A percentile compares a stretch with the other conserved stretches of the same genome.
phyloP scores from a whole-genome alignment of 2,888 invertebrate genomes.

The Morinoia aosen region DNA sequence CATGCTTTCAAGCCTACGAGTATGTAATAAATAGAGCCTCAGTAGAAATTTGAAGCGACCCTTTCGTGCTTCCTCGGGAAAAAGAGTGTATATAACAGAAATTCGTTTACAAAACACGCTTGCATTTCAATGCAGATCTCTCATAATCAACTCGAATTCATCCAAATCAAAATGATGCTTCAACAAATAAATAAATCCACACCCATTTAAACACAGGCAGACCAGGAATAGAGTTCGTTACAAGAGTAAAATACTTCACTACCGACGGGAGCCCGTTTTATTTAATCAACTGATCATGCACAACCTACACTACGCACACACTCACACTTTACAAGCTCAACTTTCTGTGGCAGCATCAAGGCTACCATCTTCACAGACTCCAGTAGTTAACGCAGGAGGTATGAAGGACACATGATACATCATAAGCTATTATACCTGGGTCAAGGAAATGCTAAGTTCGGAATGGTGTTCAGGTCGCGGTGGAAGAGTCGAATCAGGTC shows the following conservation, averaged over 20 bases:
- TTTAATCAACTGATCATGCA: no score
- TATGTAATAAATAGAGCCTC: background rate
- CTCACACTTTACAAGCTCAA: background rate
- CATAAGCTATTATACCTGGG: background rate
- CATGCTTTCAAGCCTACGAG: background rate
- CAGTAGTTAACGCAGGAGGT: background rate
- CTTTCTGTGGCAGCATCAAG: background rate
- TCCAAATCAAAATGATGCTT: no score
- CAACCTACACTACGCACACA: background rate
- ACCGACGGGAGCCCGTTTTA: no score
- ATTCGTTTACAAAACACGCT: background rate
- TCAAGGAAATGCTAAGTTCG: background rate
- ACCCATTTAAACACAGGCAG: no score
- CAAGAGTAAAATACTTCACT: no score
- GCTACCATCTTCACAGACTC: background rate
- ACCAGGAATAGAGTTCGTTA: no score
- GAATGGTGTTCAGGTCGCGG: background rate
- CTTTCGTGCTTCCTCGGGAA: background rate
- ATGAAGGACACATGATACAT: background rate
- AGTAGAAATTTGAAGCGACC: background rate
- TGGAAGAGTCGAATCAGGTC: background rate
- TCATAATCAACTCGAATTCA: no score
- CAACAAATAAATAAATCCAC: no score
- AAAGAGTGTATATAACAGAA: background rate
- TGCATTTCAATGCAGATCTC: no score